These are phyloP conservation scores for Schizothorax lantsangensis DNA, from an alignment of 2,797 vertebrate species.

Conservation along the genomic window DNA sequence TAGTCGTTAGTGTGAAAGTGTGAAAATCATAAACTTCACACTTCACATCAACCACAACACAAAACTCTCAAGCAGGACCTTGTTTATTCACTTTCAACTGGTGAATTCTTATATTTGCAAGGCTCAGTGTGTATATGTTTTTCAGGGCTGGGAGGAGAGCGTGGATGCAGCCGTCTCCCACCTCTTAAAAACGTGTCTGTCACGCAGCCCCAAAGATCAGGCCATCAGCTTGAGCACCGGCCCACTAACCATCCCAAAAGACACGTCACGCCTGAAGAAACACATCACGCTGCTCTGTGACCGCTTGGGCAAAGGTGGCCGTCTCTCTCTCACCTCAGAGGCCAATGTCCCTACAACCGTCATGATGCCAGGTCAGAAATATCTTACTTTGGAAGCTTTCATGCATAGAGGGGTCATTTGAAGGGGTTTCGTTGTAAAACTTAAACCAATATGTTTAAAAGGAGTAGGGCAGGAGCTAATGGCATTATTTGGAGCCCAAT, in stretches of 20 bases:
- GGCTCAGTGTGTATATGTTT: background rate
- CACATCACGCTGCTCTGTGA: constrained; percentile 93
- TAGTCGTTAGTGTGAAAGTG: background rate
- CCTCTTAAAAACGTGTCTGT: constrained; percentile 91
- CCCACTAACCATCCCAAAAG: constrained; percentile 85
- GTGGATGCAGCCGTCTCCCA: constrained; percentile 91
- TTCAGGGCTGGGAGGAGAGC: constrained; percentile 96
- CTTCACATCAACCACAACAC: background rate
- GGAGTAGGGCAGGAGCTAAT: background rate
- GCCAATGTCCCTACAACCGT: constrained; percentile 74
- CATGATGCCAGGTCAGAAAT: constrained; percentile 83
- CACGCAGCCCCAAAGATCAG: constrained; percentile 92
- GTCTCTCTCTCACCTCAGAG: constrained; percentile 86
- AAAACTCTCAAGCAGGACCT: background rate
- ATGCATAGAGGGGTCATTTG: background rate
- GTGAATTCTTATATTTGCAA: background rate
- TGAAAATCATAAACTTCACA: constrained; percentile 1
- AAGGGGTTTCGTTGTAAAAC: background rate
- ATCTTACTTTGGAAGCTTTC: background rate
- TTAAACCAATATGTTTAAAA: background rate
- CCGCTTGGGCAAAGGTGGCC: constrained; percentile 90
- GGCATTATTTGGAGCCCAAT: background rate
- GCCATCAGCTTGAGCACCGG: constrained; percentile 80
- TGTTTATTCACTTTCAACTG: background rate
- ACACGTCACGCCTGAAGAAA: constrained; percentile 89